Base-by-base conservation (phyloP, 2,797 vertebrate genomes). In the Clarias laeviceps region DNA sequence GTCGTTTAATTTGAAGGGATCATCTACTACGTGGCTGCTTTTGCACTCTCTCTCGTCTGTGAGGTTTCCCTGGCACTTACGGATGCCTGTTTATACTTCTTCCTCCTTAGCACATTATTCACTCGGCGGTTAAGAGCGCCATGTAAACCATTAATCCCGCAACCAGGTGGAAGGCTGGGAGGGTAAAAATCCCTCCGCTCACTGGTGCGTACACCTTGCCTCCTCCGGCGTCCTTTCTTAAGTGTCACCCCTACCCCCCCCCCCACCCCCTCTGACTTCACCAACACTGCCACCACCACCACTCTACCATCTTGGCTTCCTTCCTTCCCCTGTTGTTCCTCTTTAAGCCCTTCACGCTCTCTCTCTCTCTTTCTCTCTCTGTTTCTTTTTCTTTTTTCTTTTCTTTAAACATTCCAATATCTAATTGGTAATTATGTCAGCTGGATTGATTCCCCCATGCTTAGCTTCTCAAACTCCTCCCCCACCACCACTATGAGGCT, bases 351-450 rank as follows among this genome's bases (percentile, higher is more conserved):
- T 56, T 84, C 83, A 22, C 34, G 18, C 72, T 68, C 76, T 88
- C 77, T 32, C 70, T 73, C 56, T 64, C 79, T 82, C 65, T 83
- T 37, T 85, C 73, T 69, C 69, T 88, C 77, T 32, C 59, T 73
- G 62, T 64, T 82, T 6, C 83, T 24, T 84, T 82, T 77, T 83
- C 57, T 85, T 83, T 81, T 69, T 68, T 81, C 76, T 65, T 85
- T 88, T 90, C 93, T 93, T 94, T 94, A 86, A 91, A 94, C 94
- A 95, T 95, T 96, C 94, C 94, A 93, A 93, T 94, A 95, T 96
- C 94, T 96, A 96, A 96, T 96, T 95, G 94, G 94, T 96, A 95
- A 96, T 96, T 96, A 96, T 93, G 94, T 93, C 89, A 92, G 92
- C 91, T 93, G 93, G 94, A 94, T 95, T 95, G 94, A 95, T 94